Conservation (phyloP, 2,113 vertebrate genomes). For the Eurypyga helias region DNA sequence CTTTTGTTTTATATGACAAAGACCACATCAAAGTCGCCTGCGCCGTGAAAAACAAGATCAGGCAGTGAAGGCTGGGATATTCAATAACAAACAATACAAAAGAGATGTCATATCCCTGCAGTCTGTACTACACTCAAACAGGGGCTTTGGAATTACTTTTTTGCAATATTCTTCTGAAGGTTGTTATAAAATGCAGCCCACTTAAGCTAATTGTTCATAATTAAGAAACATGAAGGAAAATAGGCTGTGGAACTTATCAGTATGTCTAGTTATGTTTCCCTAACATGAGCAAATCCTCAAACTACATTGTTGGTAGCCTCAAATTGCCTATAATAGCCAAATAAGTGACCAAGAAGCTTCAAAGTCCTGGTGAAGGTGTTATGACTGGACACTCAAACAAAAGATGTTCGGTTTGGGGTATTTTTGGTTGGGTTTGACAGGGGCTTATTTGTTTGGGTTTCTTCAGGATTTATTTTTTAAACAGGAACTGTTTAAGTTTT, state of each 20-base stretch:
- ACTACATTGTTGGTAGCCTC: background rate
- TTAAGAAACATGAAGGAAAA: background rate
- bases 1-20: conserved; percentile 1
- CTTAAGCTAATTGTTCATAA: background rate
- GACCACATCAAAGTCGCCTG: conserved; percentile 23
- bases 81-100: conserved; percentile 32
- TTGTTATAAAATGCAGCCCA: background rate
- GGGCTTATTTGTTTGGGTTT: background rate
- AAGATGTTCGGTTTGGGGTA: background rate
- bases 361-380: background rate
- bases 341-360: background rate
- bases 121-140: background rate
- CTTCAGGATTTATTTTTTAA: background rate
- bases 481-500: background rate
- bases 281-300: background rate
- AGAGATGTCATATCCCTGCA: conserved; percentile 1
- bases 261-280: background rate
- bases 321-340: background rate
- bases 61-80: background rate
- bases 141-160: background rate
- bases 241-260: background rate
- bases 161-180: background rate
- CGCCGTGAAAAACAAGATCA: background rate
- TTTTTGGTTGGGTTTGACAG: background rate
- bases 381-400: background rate